These are phyloP conservation scores for Pleuronectes platessa DNA, from an alignment of 2,113 vertebrate genomes.

Conservation along the genomic window DNA sequence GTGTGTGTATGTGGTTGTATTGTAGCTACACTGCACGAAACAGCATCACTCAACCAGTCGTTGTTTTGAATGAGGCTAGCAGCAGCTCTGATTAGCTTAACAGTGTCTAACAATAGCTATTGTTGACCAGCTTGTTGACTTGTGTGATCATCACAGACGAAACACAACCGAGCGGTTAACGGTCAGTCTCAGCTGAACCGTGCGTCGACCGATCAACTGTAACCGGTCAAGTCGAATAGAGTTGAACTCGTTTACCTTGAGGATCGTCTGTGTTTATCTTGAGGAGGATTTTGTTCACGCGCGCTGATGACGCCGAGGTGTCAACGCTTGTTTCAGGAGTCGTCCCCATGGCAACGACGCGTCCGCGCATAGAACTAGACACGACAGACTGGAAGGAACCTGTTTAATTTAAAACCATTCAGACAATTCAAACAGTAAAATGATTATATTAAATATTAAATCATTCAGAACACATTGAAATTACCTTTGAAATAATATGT, in stretches of 20 bases:
- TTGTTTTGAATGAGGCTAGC: not conserved
- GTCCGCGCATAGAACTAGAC: slow-evolving; percentile 34
- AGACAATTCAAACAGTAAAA: not conserved
- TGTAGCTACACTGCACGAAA: not conserved
- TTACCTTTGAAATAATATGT: no score
- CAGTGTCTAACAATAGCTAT: not conserved
- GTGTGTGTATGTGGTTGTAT: not conserved
- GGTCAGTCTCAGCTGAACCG: not conserved
- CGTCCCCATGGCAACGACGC: slow-evolving; percentile 74
- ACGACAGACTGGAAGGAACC: not conserved
- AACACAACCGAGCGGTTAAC: not conserved
- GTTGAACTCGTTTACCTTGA: slow-evolving; percentile 19
- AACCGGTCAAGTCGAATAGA: not conserved
- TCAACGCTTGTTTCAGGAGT: slow-evolving; percentile 47
- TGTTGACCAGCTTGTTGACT: slow-evolving; percentile 8
- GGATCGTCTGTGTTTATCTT: slow-evolving; percentile 27
- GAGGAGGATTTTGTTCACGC: slow-evolving; percentile 36
- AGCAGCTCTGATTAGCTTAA: not conserved
- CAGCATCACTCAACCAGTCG: not conserved
- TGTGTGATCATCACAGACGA: not conserved
- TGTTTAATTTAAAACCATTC: not conserved
- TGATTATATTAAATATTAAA: not conserved
- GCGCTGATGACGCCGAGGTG: slow-evolving; percentile 63
- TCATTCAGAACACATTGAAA: not conserved
- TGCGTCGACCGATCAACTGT: not conserved